A percentile compares a stretch with the other conserved stretches of the same genome.
Conservation (phyloP, 2,113 vertebrate genomes). For the Apeltes quadracus region DNA sequence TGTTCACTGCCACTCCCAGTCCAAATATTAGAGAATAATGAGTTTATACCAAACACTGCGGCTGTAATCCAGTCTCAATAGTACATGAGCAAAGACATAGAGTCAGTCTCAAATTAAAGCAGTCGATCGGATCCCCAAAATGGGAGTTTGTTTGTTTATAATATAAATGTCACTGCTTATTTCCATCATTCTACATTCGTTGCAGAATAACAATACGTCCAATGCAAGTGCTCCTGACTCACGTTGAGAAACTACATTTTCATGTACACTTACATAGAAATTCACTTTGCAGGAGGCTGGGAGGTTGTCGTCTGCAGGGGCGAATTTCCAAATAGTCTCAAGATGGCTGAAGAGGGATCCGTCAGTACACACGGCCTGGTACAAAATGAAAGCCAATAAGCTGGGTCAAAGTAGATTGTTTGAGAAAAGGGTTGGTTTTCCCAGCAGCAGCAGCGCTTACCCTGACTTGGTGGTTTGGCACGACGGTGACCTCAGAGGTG, state of each 20-base stretch:
- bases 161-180: background rate
- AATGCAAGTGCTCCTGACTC: background rate
- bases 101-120: background rate
- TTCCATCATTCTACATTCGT: background rate
- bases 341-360: slow-evolving; percentile 83
- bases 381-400: slow-evolving; percentile 2
- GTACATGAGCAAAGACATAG: background rate
- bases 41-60: slow-evolving; percentile 20
- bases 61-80: slow-evolving; percentile 31
- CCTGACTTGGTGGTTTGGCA: slow-evolving; percentile 78
- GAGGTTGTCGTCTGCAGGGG: slow-evolving; percentile 62
- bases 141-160: background rate
- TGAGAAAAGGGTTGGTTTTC: background rate
- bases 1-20: background rate
- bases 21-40: slow-evolving; percentile 59
- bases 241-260: background rate
- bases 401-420: background rate
- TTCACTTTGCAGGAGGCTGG: slow-evolving; percentile 77
- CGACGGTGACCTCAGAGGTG: slow-evolving; percentile 76
- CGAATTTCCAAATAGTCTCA: slow-evolving; percentile 83
- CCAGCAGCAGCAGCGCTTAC: slow-evolving; percentile 68
- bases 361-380: slow-evolving; percentile 82
- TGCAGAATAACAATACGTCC: background rate
- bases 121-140: background rate
- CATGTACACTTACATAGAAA: slow-evolving; percentile 77